Evolutionary conservation across 92 coral and sea anemone genomes (phyloP).

Genomic region (Umimayanthus kanabou): DNA sequence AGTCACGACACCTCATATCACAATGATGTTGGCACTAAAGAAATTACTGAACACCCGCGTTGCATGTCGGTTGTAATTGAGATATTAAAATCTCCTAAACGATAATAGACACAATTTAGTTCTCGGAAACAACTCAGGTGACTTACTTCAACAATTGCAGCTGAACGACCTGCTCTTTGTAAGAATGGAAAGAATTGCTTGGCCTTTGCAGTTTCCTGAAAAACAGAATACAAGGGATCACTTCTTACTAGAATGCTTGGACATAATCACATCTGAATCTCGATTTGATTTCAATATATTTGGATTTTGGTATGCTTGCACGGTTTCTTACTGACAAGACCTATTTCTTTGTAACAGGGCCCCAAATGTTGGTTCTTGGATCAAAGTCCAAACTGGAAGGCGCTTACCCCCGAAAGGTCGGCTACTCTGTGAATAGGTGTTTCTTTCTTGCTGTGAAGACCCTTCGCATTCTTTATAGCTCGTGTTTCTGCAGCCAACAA

Average conservation of each 20-base stretch:
- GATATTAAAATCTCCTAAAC: too few species aligned
- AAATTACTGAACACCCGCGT: too few species aligned
- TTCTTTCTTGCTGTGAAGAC: constrained; percentile 96
- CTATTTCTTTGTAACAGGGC: background rate
- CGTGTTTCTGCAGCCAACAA: constrained; percentile 95
- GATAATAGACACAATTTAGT: too few species aligned
- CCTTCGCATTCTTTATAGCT: constrained; percentile 90
- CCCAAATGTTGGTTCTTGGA: too few species aligned
- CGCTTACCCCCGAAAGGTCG: constrained; percentile 87
- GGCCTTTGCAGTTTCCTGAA: constrained; percentile 83
- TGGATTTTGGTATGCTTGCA: background rate
- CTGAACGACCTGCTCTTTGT: constrained; percentile 95
- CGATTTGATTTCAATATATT: background rate
- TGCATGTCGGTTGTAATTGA: too few species aligned
- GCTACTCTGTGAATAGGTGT: constrained; percentile 93
- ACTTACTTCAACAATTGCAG: constrained; percentile 92
- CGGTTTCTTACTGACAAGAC: background rate
- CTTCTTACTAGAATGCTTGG: background rate
- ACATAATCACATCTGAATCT: background rate
- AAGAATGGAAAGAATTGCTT: constrained; percentile 95
- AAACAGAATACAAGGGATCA: background rate
- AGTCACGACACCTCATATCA: too few species aligned
- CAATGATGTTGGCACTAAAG: too few species aligned
- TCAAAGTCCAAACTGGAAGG: background rate
- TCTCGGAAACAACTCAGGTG: too few species aligned